Conservation (phyloP, 2,888 invertebrate genomes). For the Perdita meconis region DNA sequence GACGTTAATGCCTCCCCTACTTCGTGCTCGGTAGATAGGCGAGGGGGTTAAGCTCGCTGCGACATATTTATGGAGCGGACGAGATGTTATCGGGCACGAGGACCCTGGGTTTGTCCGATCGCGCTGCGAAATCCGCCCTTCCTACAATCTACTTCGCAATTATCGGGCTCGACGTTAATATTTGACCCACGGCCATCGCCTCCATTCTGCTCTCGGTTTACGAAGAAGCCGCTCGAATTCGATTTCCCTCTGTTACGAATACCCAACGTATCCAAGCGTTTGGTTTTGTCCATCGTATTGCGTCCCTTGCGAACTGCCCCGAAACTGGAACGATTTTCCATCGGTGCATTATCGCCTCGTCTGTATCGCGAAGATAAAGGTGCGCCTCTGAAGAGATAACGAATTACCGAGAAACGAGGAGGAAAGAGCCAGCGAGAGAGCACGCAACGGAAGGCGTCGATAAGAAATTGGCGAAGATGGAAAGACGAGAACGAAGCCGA, state of each 20-base stretch:
- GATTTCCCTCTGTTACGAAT: not conserved
- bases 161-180: constrained; percentile 84
- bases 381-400: no score
- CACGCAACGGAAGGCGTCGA: not conserved
- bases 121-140: constrained; percentile 76
- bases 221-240: constrained; percentile 30
- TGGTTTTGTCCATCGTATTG: not conserved
- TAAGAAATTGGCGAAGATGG: not conserved
- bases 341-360: no score
- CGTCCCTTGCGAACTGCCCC: not conserved
- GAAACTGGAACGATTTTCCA: not conserved
- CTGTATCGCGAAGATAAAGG: no score
- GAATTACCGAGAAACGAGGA: not conserved
- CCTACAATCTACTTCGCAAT: constrained; percentile 83
- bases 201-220: constrained; percentile 53
- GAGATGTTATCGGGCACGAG: constrained; percentile 82
- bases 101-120: constrained; percentile 73
- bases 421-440: not conserved
- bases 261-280: not conserved
- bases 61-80: constrained; percentile 85
- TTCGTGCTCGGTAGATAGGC: constrained; percentile 83
- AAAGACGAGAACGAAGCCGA: not conserved
- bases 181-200: constrained; percentile 77
- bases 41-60: constrained; percentile 84
- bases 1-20: constrained; percentile 84